Evolutionary conservation across 2,888 invertebrate species (phyloP).

Genomic region (Dinocampus coccinellae): DNA sequence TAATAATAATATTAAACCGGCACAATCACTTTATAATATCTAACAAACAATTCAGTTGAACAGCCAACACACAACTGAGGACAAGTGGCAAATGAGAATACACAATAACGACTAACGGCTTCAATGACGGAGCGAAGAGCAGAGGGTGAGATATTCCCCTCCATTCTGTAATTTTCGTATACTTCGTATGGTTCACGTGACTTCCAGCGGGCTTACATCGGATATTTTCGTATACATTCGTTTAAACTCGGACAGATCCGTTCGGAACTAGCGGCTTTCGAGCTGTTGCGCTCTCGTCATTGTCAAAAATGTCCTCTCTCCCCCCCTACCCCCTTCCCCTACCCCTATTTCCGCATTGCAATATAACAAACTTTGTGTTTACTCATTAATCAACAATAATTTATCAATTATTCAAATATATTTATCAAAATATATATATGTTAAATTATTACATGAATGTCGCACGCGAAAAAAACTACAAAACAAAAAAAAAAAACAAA

Average conservation of each 20-base stretch:
- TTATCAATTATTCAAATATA: too few relatives aligned
- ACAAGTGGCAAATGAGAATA: conserved; percentile 12
- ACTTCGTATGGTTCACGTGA: conserved; percentile 33
- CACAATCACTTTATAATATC: neutral
- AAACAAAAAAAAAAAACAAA: too few relatives aligned
- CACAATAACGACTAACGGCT: conserved; percentile 1
- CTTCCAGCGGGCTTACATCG: conserved; percentile 16
- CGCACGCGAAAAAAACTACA: too few relatives aligned
- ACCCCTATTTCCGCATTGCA: conserved; percentile 28
- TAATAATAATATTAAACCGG: neutral
- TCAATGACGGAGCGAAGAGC: neutral
- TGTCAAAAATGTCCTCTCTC: conserved; percentile 30
- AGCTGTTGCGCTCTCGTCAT: conserved; percentile 22
- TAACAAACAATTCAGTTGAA: neutral
- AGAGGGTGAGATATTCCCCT: neutral
- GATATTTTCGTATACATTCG: conserved; percentile 11
- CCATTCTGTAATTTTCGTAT: neutral
- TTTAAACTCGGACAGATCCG: conserved; percentile 12
- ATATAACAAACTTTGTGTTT: conserved; percentile 12
- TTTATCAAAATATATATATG: too few relatives aligned
- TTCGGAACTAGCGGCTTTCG: conserved; percentile 29
- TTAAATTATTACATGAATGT: too few relatives aligned
- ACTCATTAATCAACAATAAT: too few relatives aligned
- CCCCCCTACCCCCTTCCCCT: too few relatives aligned
- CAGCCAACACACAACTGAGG: conserved; percentile 7